These are phyloP conservation scores for Dreissena polymorpha DNA, from an alignment of 1,140 invertebrate genomes.

Conservation along the genomic window DNA sequence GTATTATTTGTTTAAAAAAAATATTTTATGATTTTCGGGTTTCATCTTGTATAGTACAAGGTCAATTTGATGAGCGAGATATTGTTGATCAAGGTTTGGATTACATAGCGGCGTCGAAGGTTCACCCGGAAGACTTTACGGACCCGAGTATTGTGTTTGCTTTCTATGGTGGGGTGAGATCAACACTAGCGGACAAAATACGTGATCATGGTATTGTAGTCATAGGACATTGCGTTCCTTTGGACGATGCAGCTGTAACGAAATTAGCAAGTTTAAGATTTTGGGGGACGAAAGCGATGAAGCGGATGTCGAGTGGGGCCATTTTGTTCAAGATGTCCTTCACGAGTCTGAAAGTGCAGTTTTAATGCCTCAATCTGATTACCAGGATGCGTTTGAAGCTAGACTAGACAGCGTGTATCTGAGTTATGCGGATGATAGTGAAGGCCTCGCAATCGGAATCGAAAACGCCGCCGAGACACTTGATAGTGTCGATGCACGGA, in stretches of 20 bases:
- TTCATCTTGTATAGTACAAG: conserved; percentile 84
- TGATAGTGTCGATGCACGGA: no score
- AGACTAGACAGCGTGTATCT: no score
- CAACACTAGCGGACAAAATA: conserved; percentile 62
- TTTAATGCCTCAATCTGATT: no score
- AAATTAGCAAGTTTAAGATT: conserved; percentile 36
- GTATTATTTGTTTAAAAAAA: no score
- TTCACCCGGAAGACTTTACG: conserved; percentile 89
- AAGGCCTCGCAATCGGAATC: no score
- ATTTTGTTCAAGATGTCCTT: no score
- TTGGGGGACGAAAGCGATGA: neutral
- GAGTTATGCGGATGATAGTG: no score
- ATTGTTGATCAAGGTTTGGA: conserved; percentile 90
- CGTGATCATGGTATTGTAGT: conserved; percentile 62
- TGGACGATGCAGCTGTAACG: conserved; percentile 28
- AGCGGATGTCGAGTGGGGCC: no score
- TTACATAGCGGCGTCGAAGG: conserved; percentile 87
- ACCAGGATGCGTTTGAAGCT: no score
- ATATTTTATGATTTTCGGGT: no score
- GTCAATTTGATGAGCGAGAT: conserved; percentile 91
- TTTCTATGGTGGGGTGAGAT: conserved; percentile 74
- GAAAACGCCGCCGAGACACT: no score
- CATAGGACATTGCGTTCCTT: conserved; percentile 53
- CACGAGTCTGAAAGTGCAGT: no score
- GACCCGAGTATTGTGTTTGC: conserved; percentile 85